Evolutionary conservation across 2,113 vertebrate genomes (phyloP), one percentile per base, ranked within the genome.

Genomic region (Podarcis cretensis): DNA sequence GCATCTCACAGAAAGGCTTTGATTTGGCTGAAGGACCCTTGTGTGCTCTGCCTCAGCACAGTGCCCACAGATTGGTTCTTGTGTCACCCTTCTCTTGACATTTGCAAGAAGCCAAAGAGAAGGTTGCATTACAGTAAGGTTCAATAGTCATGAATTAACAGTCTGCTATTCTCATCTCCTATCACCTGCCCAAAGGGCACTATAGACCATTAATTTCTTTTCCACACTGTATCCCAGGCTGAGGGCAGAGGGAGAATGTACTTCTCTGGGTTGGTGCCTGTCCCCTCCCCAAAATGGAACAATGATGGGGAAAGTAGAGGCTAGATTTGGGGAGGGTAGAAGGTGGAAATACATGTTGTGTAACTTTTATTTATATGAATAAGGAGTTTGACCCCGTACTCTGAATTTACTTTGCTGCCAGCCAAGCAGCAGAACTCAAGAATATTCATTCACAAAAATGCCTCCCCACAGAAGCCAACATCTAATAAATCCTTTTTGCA

Each of bases 191-290:
- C 63, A 78, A 68, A 54, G 40, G 6, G 40, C 37, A 14, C 40
- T 57, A 85, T 75, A 59, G 12, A 71, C 23, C 30, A 79, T 57
- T 80, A 74, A 43, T 65, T 83, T 83, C 77, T 88, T 82, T 83
- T 75, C 20, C 12, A 69, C 12, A 73, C 23, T 43, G n/a, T 30
- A 20, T 59, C 32, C 23, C 25, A 71, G 40, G 25, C 32, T 71
- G 66, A 13, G 48, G 59, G 9, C 9, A 57, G 14, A 37, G 25
- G 20, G 23, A 76, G 57, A 30, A 75, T 16, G 48, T 21, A 59
- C 75, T 86, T 63, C 25, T 66, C 59, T n/a, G 16, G n/a, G 59
- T 4, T 27, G 25, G 6, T 59, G n/a, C 48, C 20, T 85, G 71
- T 48, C 43, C 12, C 71, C 40, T 23, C 25, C 73, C 54, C 2